These are phyloP conservation scores for Acanthosepion lycidas DNA, from an alignment of 2,888 invertebrate genomes.

Conservation along the genomic window DNA sequence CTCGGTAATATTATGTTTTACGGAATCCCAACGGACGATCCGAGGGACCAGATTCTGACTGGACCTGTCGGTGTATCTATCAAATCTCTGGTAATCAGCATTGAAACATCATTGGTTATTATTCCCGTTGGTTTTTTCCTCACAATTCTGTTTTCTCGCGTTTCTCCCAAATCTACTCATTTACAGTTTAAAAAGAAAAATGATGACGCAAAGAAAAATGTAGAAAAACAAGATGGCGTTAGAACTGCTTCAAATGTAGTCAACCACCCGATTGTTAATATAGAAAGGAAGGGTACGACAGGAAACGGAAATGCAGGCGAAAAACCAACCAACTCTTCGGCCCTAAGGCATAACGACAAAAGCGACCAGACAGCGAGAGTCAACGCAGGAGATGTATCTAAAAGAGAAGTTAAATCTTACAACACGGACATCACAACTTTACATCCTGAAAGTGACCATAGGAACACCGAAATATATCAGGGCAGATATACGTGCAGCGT, in stretches of 20 bases:
- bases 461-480: neutral
- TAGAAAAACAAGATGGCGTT: neutral
- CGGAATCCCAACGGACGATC: constrained; percentile 64
- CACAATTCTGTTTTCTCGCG: constrained; percentile 60
- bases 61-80: constrained; percentile 57
- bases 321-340: neutral
- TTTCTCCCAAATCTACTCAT: constrained; percentile 51
- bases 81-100: constrained; percentile 60
- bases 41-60: constrained; percentile 57
- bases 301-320: neutral
- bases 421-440: neutral
- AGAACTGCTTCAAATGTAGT: neutral
- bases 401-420: neutral
- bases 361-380: neutral
- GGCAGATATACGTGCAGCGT: neutral
- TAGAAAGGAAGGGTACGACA: neutral
- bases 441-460: neutral
- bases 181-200: neutral
- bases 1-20: constrained; percentile 71
- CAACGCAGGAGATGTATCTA: neutral
- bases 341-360: neutral
- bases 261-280: neutral
- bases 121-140: constrained; percentile 64
- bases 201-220: no score
- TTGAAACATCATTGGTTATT: constrained; percentile 63